Evolutionary conservation across 2,888 invertebrate genomes (phyloP).

Genomic region (Embidobia sp.): DNA sequence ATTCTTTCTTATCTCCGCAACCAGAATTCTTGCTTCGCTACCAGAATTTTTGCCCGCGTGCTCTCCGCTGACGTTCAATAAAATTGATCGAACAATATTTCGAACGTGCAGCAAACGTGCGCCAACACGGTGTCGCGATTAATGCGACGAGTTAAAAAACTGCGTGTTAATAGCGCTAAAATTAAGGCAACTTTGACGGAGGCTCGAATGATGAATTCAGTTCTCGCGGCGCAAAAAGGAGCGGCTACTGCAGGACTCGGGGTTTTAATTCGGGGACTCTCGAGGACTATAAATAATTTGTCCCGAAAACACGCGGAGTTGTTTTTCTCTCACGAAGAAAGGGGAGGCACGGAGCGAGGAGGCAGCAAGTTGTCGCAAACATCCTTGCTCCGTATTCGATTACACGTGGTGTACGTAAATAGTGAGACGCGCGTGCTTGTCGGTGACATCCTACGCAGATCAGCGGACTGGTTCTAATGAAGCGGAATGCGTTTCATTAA

Average conservation of each 20-base stretch:
- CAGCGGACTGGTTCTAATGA: conserved; percentile 71
- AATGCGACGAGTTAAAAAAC: conserved; percentile 13
- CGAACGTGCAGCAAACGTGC: too few species aligned
- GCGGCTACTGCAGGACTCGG: conserved; percentile 6
- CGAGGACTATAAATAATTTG: conserved; percentile 48
- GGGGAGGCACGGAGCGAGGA: neutral
- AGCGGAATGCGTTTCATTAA: conserved; percentile 70
- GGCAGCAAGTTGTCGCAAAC: conserved; percentile 11
- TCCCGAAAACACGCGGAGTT: conserved; percentile 34
- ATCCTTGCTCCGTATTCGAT: conserved; percentile 53
- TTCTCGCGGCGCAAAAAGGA: conserved; percentile 7
- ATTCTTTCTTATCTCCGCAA: too few species aligned
- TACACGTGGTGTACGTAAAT: conserved; percentile 54
- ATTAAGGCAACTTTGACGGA: conserved; percentile 15
- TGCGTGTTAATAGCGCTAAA: conserved; percentile 26
- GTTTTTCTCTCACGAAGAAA: conserved; percentile 32
- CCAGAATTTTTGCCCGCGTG: too few species aligned
- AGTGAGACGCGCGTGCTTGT: conserved; percentile 49
- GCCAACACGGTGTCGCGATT: conserved; percentile 7
- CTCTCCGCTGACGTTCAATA: too few species aligned
- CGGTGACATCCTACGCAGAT: conserved; percentile 60
- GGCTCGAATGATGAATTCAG: conserved; percentile 22
- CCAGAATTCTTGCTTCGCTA: too few species aligned
- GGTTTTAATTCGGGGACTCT: conserved; percentile 29
- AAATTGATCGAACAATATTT: too few species aligned